Evolutionary conservation across 1,140 invertebrate species (phyloP).

Genomic region (Mactra quadrangularis): DNA sequence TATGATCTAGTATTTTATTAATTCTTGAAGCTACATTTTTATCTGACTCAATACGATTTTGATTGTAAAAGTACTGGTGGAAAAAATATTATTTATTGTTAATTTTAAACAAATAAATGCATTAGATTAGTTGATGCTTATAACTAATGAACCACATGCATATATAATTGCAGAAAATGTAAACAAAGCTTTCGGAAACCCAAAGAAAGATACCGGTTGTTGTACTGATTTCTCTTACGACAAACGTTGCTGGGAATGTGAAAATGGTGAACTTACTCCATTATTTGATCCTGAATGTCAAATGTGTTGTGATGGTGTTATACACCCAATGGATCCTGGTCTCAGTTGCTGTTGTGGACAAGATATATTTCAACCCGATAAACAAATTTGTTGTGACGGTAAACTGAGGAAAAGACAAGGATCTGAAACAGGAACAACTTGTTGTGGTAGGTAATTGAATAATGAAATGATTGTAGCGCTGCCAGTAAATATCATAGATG

Average conservation of each 20-base stretch:
- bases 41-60: too few species aligned
- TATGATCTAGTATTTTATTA: too few species aligned
- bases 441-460: slow-evolving; percentile 55
- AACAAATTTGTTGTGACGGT: slow-evolving; percentile 38
- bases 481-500: too few species aligned
- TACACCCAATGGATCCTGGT: slow-evolving; percentile 24
- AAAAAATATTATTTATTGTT: too few species aligned
- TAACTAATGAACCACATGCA: too few species aligned
- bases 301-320: slow-evolving; percentile 55
- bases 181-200: slow-evolving; percentile 32
- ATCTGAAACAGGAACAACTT: neutral
- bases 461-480: too few species aligned
- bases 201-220: slow-evolving; percentile 43
- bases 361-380: slow-evolving; percentile 43
- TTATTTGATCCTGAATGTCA: slow-evolving; percentile 48
- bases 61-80: too few species aligned
- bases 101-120: too few species aligned
- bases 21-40: too few species aligned
- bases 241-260: slow-evolving; percentile 32
- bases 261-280: neutral
- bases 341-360: slow-evolving; percentile 51
- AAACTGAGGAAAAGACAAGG: slow-evolving; percentile 7
- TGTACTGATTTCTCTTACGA: slow-evolving; percentile 50
- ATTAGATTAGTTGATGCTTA: too few species aligned
- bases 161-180: slow-evolving; percentile 42